Base-by-base conservation (phyloP, 2,888 invertebrate species). In the Dascillus cervinus region DNA sequence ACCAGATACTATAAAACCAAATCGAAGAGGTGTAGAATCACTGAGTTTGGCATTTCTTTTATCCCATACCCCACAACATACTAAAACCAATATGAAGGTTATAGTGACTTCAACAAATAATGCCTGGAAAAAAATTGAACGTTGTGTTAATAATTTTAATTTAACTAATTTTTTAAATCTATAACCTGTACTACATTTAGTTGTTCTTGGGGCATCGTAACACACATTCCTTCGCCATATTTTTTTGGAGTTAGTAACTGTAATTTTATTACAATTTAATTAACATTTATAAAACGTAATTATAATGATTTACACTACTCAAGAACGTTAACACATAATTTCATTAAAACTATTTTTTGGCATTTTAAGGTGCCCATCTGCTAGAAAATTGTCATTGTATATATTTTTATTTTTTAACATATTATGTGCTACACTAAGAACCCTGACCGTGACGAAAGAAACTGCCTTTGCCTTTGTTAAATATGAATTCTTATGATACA, bases 51-150 rank as follows among this genome's bases (percentile, higher is more conserved):
- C 59, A 53, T 82, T 81, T 31, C 79, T 67, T 8, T 77, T 75
- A 57, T 87, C 86, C 81, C 82, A 83, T 8, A 81, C 66, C 0
- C 75, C 76, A 52, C 82, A 82, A 36, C 75, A 74, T 10, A 83
- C 66, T 23, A 84, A 65, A 22, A 77, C 70, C 11, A 87, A 63
- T 1, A 77, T 67, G 3, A 68, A 65, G 0, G 86, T 80, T 11
- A 79, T 69, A 0, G 78, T 52, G n/a, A 74, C 67, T 60, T 86
- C 86, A 33, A 79, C 67, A 3, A 67, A 63, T 3, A 82, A 49
- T 2, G 73, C 75, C 60, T 82, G 74, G 6, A 64, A 21, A 13
- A 32, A 20, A 23, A 26, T 19, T 13, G 12, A 25, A 6, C 10
- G 12, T 9, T 22, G 10, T 15, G 4, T 22, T 8, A 10, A 19